Base-by-base conservation (phyloP, 2,797 vertebrate species). In the Simalia tracyae region DNA sequence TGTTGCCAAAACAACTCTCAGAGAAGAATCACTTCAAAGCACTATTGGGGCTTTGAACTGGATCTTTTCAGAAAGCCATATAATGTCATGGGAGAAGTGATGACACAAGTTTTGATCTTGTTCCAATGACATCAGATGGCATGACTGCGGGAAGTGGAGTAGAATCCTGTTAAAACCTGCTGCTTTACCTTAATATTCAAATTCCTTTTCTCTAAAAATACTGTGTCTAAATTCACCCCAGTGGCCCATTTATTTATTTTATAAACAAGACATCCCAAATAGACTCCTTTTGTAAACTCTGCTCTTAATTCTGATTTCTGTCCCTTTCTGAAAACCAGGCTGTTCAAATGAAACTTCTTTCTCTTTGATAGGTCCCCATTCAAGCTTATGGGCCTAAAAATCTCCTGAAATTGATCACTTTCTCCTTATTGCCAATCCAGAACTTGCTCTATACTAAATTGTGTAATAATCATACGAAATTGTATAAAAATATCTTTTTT, bases 381-480 rank as follows among this genome's bases (percentile, higher is more conserved):
- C 61, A 88, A 86, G 60, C 90, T 93, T 66, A 88, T 2, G 91
- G 87, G 89, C 88, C 88, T 64, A 94, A 26, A 56, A 72, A 57
- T 91, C 66, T 91, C 93, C 28, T 76, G 89, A 36, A 72, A 60
- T 86, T 86, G 66, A 1, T 81, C 0, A 91, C 85, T 90, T 46
- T 89, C 2, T 57, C 31, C 81, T n/a, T 81, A 26, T 89, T 91
- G 24, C 3, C 0, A 19, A 3, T 93, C 89, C 89, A 89, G 22
- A 90, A 64, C 66, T 90, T 14, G 81, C 90, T 94, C 89, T 64
- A 46, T 24, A 56, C 68, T 63, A 92, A 84, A 94, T 93, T 92
- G 91, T 91, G 91, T 36, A 86, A 92, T 88, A 84, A 46, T 54
- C 50, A 54, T 76, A 56, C 36, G 91, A 91, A 61, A 68, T 26